Percentiles rank a stretch among this genome's conserved stretches.
phyloP scores from a whole-genome alignment of 2,888 invertebrate genomes.

The Eremobia ochroleuca region DNA sequence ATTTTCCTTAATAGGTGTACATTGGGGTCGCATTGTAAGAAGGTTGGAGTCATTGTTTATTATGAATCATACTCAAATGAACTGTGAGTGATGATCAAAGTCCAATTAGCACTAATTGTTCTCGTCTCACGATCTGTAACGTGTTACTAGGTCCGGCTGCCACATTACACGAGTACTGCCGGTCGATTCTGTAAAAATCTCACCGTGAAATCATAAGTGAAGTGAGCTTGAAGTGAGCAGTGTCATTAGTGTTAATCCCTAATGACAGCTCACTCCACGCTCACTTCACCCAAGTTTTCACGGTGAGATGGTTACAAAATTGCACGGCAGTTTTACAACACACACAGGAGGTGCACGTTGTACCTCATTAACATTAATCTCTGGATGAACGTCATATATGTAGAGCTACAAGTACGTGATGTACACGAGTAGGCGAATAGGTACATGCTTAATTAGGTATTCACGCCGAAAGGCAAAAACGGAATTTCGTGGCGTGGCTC shows the following conservation, averaged over 20 bases:
- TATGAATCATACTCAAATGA: slow-evolving; percentile 46
- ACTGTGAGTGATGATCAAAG: slow-evolving; percentile 40
- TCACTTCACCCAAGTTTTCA: too few relatives aligned
- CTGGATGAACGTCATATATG: slow-evolving; percentile 25
- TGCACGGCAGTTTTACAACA: too few relatives aligned
- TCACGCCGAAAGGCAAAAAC: slow-evolving; percentile 63
- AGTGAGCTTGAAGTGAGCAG: too few relatives aligned
- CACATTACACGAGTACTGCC: slow-evolving; percentile 13
- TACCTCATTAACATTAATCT: slow-evolving; percentile 50
- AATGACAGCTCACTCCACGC: too few relatives aligned
- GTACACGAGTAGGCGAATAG: slow-evolving; percentile 33
- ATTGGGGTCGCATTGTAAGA: slow-evolving; percentile 55
- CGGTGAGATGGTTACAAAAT: too few relatives aligned
- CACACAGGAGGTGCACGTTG: slow-evolving; percentile 30
- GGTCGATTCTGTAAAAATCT: too few relatives aligned
- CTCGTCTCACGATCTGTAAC: background rate
- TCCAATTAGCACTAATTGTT: slow-evolving; percentile 37
- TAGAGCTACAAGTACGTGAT: slow-evolving; percentile 28
- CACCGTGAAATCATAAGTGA: too few relatives aligned
- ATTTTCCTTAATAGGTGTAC: slow-evolving; percentile 61
- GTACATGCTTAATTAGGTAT: slow-evolving; percentile 63
- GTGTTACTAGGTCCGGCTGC: background rate
- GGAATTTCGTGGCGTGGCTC: slow-evolving; percentile 52
- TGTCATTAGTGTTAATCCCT: too few relatives aligned
- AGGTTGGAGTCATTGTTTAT: slow-evolving; percentile 45